phyloP scores from a whole-genome alignment of 2,797 vertebrate genomes.

The Sebastiscus albofasciatus region DNA sequence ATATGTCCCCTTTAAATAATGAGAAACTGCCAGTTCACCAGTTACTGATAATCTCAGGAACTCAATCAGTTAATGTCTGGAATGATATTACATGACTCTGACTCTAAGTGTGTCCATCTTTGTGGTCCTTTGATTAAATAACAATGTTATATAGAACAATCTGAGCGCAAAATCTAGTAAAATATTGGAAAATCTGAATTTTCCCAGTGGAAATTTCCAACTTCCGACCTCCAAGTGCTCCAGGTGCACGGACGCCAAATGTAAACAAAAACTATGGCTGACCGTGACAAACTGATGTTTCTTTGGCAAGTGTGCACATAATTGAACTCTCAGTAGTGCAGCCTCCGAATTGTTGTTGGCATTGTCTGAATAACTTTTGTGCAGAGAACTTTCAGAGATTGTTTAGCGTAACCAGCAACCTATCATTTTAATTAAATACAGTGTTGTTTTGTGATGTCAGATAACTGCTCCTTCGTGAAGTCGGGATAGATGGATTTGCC shows the following conservation, averaged over 20 bases:
- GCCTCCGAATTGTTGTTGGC: background rate
- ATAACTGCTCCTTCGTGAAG: background rate
- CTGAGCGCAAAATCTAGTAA: no score
- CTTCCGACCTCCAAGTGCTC: background rate
- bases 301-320: no score
- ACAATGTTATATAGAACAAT: no score
- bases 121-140: no score
- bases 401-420: background rate
- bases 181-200: background rate
- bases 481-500: background rate
- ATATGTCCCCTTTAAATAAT: no score
- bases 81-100: fast-evolving
- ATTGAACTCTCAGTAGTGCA: background rate
- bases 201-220: background rate
- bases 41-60: no score
- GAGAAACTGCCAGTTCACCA: no score
- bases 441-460: background rate
- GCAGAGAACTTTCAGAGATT: background rate
- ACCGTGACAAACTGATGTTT: no score
- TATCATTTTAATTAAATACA: background rate
- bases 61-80: no score
- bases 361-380: background rate
- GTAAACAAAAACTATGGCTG: no score
- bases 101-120: no score
- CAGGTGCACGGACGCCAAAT: background rate